Conservation (phyloP, 1,140 invertebrate species). For the Apis florea region DNA sequence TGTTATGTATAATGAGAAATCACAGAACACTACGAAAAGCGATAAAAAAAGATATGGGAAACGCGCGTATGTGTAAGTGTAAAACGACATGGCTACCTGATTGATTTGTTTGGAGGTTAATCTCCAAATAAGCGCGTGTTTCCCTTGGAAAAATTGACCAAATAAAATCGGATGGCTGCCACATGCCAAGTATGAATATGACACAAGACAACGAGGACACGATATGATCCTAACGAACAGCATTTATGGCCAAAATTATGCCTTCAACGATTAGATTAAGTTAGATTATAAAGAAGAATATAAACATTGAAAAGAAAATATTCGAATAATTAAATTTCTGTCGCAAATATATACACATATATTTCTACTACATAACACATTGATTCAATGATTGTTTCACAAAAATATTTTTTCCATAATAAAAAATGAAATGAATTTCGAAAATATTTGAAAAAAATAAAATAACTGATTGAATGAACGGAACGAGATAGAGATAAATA, state of each 20-base stretch:
- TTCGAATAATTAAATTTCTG: neutral
- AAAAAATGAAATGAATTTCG: too few species aligned
- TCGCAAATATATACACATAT: neutral
- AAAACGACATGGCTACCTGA: neutral
- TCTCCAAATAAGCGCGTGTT: neutral
- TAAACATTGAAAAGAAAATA: neutral
- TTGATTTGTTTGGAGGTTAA: neutral
- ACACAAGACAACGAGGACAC: neutral
- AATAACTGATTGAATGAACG: too few species aligned
- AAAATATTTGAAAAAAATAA: too few species aligned
- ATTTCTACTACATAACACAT: too few species aligned
- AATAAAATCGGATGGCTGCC: constrained; percentile 5
- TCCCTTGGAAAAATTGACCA: constrained; percentile 16
- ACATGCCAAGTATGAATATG: constrained; percentile 6
- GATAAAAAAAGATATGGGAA: neutral
- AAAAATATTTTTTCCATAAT: too few species aligned
- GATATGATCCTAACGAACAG: neutral
- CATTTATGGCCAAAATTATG: neutral
- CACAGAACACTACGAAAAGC: neutral
- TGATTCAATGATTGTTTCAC: too few species aligned
- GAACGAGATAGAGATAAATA: neutral
- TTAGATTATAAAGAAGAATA: too few species aligned
- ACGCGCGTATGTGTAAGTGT: neutral
- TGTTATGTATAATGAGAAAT: neutral
- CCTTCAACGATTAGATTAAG: neutral